These are phyloP conservation scores for Labrus mixtus DNA, from an alignment of 2,113 vertebrate species.

Conservation along the genomic window DNA sequence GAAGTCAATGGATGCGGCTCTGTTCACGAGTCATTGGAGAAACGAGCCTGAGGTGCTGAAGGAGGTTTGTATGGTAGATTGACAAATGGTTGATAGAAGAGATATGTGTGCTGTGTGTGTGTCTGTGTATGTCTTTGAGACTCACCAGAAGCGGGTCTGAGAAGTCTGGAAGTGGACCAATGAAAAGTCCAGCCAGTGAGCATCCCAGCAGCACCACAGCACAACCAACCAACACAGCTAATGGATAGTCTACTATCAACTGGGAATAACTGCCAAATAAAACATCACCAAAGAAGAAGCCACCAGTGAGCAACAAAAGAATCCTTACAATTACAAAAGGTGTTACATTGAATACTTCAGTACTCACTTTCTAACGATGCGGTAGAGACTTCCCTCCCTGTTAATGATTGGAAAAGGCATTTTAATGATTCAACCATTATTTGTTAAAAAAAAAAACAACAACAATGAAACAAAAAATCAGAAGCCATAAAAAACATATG, in stretches of 20 bases:
- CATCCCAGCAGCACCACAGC: slow-evolving; percentile 84
- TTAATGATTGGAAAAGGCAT: slow-evolving; percentile 25
- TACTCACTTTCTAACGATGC: slow-evolving; percentile 92
- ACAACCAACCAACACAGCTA: slow-evolving; percentile 85
- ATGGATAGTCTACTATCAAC: slow-evolving; percentile 90
- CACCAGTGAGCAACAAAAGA: not conserved
- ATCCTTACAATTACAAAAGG: not conserved
- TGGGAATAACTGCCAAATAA: slow-evolving; percentile 90
- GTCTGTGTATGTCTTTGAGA: slow-evolving; percentile 20
- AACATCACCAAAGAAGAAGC: slow-evolving; percentile 33
- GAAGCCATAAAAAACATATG: no score
- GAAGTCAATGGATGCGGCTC: slow-evolving; percentile 21
- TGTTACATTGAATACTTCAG: not conserved
- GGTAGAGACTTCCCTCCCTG: slow-evolving; percentile 89
- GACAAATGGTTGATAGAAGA: slow-evolving; percentile 3
- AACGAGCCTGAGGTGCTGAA: slow-evolving; percentile 18
- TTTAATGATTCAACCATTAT: slow-evolving; percentile 1
- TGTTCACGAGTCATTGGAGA: slow-evolving; percentile 33
- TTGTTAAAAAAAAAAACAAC: not conserved
- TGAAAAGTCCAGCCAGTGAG: slow-evolving; percentile 89
- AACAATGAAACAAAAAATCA: no score
- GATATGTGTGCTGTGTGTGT: not conserved
- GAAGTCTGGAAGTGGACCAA: slow-evolving; percentile 92
- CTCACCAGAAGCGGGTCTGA: slow-evolving; percentile 93
- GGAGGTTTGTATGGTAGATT: slow-evolving; percentile 6